Evolutionary conservation across 1,140 invertebrate species (phyloP).

Genomic region (Thaumatotibia leucotreta): DNA sequence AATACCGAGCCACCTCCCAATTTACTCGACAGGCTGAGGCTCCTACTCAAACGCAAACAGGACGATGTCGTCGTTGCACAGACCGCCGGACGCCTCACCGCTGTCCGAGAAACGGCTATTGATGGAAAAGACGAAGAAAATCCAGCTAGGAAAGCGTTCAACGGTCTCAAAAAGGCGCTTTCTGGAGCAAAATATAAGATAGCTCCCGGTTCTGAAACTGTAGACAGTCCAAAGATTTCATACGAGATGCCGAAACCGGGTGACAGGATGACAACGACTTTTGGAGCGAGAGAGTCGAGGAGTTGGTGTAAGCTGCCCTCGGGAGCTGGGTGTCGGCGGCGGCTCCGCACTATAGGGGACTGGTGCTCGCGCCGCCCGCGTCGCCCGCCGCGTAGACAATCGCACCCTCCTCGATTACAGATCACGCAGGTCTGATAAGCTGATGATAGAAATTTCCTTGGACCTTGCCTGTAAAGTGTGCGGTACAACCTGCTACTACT

Average conservation of each 20-base stretch:
- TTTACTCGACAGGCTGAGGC: slow-evolving; percentile 33
- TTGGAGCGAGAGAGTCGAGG: slow-evolving; percentile 46
- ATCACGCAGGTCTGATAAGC: slow-evolving; percentile 66
- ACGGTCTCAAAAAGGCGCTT: slow-evolving; percentile 51
- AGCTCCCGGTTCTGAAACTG: slow-evolving; percentile 42
- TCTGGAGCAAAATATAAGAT: slow-evolving; percentile 57
- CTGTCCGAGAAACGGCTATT: slow-evolving; percentile 33
- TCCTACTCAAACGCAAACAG: slow-evolving; percentile 32
- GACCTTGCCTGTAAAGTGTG: slow-evolving; percentile 2
- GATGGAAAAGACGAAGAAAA: slow-evolving; percentile 41
- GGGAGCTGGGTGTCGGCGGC: slow-evolving; percentile 34
- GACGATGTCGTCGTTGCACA: slow-evolving; percentile 25
- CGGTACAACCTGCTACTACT: not conserved
- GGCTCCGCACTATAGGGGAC: slow-evolving; percentile 37
- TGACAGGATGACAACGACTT: slow-evolving; percentile 59
- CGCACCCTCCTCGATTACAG: slow-evolving; percentile 46
- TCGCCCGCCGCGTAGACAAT: slow-evolving; percentile 42
- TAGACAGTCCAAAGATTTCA: slow-evolving; percentile 64
- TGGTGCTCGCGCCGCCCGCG: slow-evolving; percentile 43
- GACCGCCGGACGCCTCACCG: slow-evolving; percentile 37
- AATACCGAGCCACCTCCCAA: slow-evolving; percentile 61
- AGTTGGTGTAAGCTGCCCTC: slow-evolving; percentile 51
- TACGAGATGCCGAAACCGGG: slow-evolving; percentile 61
- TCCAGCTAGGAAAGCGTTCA: slow-evolving; percentile 38
- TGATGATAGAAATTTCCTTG: slow-evolving; percentile 17